Conservation (phyloP, 2,888 invertebrate species). For the Eretmocerus hayati region DNA sequence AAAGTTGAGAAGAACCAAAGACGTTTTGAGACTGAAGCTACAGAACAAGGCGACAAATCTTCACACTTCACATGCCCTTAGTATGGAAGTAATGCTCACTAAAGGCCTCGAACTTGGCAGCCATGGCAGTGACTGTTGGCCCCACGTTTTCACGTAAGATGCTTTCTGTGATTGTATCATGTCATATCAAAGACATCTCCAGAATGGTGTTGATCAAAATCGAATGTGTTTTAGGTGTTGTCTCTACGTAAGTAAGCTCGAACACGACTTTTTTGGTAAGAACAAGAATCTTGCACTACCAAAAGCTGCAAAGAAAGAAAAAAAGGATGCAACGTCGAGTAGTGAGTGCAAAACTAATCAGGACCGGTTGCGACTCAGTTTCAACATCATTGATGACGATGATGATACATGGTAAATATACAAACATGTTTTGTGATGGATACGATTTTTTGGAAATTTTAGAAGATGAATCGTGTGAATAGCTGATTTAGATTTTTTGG, state of each 20-base stretch:
- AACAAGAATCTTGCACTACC: slow-evolving; percentile 64
- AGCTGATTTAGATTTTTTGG: too few relatives aligned
- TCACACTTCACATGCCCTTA: slow-evolving; percentile 82
- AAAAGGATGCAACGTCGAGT: slow-evolving; percentile 45
- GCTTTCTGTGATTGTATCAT: background rate
- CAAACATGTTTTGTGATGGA: too few relatives aligned
- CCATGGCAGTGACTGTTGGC: slow-evolving; percentile 91
- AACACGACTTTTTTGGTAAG: slow-evolving; percentile 82
- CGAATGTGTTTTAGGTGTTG: slow-evolving; percentile 57
- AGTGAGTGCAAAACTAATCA: slow-evolving; percentile 57
- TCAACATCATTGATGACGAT: slow-evolving; percentile 59
- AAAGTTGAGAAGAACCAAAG: slow-evolving; percentile 42
- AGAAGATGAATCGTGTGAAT: too few relatives aligned
- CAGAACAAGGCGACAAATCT: slow-evolving; percentile 65
- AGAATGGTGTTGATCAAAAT: background rate
- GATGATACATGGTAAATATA: slow-evolving; percentile 69
- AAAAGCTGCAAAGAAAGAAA: slow-evolving; percentile 60
- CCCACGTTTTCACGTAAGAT: slow-evolving; percentile 74
- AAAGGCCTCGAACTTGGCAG: slow-evolving; percentile 86
- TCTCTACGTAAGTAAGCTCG: slow-evolving; percentile 84
- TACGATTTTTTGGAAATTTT: too few relatives aligned
- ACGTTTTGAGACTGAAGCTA: slow-evolving; percentile 41
- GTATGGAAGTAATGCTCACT: slow-evolving; percentile 83
- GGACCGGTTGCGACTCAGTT: slow-evolving; percentile 56
- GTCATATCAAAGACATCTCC: too few relatives aligned